phyloP scores from a whole-genome alignment of 2,113 vertebrate species.

The Astur gentilis region DNA sequence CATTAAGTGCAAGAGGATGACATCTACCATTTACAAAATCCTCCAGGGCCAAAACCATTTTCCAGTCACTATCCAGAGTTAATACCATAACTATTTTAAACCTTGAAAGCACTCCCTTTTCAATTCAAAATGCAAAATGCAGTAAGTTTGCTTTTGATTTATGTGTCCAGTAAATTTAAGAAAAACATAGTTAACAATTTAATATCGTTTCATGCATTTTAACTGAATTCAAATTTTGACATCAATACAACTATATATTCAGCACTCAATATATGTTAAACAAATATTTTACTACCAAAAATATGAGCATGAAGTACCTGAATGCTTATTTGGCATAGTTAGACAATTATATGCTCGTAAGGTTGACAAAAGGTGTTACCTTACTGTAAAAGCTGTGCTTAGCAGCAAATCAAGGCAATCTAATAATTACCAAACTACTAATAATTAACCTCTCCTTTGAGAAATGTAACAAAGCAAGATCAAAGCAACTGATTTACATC shows the following conservation, averaged over 20 bases:
- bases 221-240: background rate
- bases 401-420: slow-evolving; percentile 32
- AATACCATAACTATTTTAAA: background rate
- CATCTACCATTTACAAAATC: background rate
- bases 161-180: background rate
- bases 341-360: background rate
- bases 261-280: background rate
- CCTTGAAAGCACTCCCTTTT: background rate
- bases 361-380: background rate
- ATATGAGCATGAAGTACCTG: background rate
- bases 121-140: background rate
- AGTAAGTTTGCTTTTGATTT: background rate
- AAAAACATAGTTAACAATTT: background rate
- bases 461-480: slow-evolving; percentile 47
- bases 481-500: slow-evolving; percentile 53
- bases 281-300: background rate
- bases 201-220: background rate
- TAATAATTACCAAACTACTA: slow-evolving; percentile 43
- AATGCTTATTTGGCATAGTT: background rate
- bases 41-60: background rate
- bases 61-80: background rate
- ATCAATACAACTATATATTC: background rate
- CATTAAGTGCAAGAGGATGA: background rate
- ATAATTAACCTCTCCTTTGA: slow-evolving; percentile 56
- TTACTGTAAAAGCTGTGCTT: slow-evolving; percentile 24